phyloP scores from a whole-genome alignment of 2,888 invertebrate species.

The Sclerodermus sp. region DNA sequence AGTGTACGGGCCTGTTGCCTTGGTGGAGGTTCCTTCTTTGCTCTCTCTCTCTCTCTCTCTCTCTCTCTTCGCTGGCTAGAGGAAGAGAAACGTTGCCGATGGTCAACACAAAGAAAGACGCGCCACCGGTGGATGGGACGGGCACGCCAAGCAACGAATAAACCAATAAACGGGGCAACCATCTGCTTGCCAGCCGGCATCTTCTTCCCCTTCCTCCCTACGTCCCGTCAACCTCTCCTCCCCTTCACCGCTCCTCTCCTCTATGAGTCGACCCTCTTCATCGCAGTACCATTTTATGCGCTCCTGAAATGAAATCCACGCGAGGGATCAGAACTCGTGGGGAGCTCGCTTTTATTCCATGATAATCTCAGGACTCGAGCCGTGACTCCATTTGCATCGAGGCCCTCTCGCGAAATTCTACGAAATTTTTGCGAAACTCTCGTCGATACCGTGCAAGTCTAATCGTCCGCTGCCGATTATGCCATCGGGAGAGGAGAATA shows the following conservation, averaged over 20 bases:
- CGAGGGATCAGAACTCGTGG: conserved; percentile 28
- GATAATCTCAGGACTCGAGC: conserved; percentile 21
- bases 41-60: no score
- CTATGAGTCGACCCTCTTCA: conserved; percentile 20
- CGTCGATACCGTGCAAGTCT: no score
- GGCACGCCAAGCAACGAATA: conserved; percentile 49
- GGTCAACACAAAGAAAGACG: background rate
- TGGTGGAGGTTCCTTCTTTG: no score
- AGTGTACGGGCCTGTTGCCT: no score
- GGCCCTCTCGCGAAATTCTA: no score
- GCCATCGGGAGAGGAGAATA: no score
- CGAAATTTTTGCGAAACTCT: no score
- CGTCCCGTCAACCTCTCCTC: conserved; percentile 2
- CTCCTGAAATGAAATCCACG: conserved; percentile 52
- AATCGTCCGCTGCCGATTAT: no score
- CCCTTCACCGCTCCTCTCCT: conserved; percentile 17
- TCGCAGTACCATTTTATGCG: conserved; percentile 47
- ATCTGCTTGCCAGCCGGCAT: conserved; percentile 57
- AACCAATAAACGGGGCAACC: conserved; percentile 58
- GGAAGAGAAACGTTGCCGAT: conserved; percentile 2
- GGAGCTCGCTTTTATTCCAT: conserved; percentile 26
- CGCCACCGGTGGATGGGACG: conserved; percentile 29
- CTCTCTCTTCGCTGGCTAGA: background rate
- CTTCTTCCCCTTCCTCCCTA: conserved; percentile 12
- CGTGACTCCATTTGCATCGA: background rate